Evolutionary conservation across 2,797 vertebrate genomes (phyloP).

Genomic region (Anas bernieri): DNA sequence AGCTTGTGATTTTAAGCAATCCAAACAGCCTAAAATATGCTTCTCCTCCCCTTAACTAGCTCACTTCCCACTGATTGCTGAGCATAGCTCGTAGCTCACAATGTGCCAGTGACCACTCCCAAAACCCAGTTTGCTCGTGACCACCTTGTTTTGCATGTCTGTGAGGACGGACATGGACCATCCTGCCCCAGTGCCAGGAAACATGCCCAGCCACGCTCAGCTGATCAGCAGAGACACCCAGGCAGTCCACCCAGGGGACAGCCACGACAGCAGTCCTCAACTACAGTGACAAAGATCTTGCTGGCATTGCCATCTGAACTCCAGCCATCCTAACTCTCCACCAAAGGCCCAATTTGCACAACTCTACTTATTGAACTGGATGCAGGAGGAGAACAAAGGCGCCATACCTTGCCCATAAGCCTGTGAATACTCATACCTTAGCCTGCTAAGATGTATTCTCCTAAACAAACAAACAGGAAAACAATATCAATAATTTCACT

Average conservation of each 20-base stretch:
- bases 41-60: neutral
- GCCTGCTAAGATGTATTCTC: neutral
- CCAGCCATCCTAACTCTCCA: neutral
- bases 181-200: neutral
- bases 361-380: neutral
- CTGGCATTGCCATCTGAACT: neutral
- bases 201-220: neutral
- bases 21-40: neutral
- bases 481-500: conserved; percentile 4
- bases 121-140: neutral
- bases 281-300: neutral
- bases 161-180: neutral
- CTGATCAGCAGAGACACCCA: neutral
- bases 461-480: neutral
- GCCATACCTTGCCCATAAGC: neutral
- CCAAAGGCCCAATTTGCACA: neutral
- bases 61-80: neutral
- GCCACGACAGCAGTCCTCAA: neutral
- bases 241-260: neutral
- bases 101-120: neutral
- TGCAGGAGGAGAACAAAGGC: rapidly evolving
- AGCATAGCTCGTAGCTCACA: neutral
- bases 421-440: neutral
- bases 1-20: neutral
- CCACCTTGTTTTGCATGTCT: neutral